A percentile compares a stretch with the other conserved stretches of the same genome.
Conservation (phyloP, 2,797 vertebrate species). For the Luscinia luscinia region DNA sequence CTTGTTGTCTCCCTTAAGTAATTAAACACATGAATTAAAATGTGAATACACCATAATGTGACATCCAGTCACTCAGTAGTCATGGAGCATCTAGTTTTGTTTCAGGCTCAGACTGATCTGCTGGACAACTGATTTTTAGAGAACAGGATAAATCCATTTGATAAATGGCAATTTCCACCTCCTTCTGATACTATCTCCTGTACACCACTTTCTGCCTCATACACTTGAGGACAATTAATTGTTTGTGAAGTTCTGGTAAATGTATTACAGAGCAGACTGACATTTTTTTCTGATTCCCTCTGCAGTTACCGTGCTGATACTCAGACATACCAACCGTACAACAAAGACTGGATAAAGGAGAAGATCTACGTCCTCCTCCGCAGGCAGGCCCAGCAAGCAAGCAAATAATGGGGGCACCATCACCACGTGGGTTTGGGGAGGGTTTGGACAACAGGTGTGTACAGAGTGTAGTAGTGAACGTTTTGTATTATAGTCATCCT, state of each 20-base stretch:
- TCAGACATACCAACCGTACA: constrained; percentile 97
- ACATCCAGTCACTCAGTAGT: not conserved
- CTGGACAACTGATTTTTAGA: not conserved
- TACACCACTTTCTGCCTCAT: not conserved
- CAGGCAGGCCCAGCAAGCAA: constrained; percentile 94
- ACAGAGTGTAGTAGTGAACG: constrained; percentile 74
- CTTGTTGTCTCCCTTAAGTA: not conserved
- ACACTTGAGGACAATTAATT: not conserved
- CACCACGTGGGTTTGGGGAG: constrained; percentile 35
- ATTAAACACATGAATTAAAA: not conserved
- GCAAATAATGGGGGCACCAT: constrained; percentile 80
- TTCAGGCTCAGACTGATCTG: not conserved
- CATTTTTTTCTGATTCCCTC: not conserved
- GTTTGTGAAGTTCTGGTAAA: not conserved
- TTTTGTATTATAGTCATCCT: constrained; percentile 79
- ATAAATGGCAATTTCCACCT: not conserved
- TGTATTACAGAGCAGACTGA: not conserved
- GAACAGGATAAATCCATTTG: not conserved
- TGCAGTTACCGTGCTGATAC: constrained; percentile 94
- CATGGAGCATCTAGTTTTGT: not conserved
- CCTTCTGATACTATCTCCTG: not conserved
- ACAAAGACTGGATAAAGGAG: constrained; percentile 99
- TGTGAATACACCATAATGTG: not conserved
- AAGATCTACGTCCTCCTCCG: constrained; percentile 96
- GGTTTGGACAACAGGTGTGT: constrained; percentile 74